These are phyloP conservation scores for Ligdia adustata DNA, from an alignment of 2,888 invertebrate genomes.

Conservation along the genomic window DNA sequence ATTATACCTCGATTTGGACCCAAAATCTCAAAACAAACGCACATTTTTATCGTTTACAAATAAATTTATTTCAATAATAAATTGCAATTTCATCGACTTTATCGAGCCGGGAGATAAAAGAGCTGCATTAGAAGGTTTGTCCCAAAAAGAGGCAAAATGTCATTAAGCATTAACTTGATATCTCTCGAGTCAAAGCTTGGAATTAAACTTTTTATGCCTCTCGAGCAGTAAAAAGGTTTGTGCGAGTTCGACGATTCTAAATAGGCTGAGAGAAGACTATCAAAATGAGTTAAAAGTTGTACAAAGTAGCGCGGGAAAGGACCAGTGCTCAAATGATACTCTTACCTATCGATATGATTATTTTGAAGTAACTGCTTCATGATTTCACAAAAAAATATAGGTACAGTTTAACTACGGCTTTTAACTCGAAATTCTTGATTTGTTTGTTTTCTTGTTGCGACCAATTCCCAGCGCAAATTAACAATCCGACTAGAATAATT, in stretches of 20 bases:
- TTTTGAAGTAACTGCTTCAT: too few relatives aligned
- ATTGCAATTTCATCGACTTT: slow-evolving; percentile 48
- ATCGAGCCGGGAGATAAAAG: slow-evolving; percentile 32
- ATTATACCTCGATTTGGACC: slow-evolving; percentile 15
- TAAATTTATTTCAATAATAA: slow-evolving; percentile 42
- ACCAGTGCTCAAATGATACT: too few relatives aligned
- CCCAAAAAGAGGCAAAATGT: slow-evolving; percentile 53
- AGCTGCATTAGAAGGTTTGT: slow-evolving; percentile 27
- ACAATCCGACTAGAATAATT: too few relatives aligned
- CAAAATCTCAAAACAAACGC: slow-evolving; percentile 18
- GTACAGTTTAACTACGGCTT: too few relatives aligned
- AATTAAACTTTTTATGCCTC: slow-evolving; percentile 61
- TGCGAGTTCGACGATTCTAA: slow-evolving; percentile 38
- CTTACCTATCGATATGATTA: too few relatives aligned
- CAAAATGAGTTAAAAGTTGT: neutral
- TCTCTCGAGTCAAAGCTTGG: slow-evolving; percentile 59
- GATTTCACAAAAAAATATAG: too few relatives aligned
- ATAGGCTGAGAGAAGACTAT: slow-evolving; percentile 42
- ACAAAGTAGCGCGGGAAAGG: too few relatives aligned
- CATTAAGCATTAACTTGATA: slow-evolving; percentile 58
- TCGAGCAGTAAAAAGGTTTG: slow-evolving; percentile 57
- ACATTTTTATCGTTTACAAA: slow-evolving; percentile 24
- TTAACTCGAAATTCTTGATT: too few relatives aligned
- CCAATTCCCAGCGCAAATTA: too few relatives aligned
- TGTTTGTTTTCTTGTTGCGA: too few relatives aligned